Conservation (phyloP, 1,140 invertebrate species). For the Lepeophtheirus salmonis region DNA sequence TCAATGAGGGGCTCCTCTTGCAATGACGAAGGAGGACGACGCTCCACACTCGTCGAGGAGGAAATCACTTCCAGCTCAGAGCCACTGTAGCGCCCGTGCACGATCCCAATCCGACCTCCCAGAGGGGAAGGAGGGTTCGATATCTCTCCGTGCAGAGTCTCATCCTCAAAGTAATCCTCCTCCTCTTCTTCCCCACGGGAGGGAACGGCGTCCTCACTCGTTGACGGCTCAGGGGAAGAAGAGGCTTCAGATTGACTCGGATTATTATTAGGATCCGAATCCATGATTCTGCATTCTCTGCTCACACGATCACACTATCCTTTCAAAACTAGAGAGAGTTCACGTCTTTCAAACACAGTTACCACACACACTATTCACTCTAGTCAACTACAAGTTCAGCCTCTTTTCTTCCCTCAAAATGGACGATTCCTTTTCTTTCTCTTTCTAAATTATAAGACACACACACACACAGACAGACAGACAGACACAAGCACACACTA, state of each 20-base stretch:
- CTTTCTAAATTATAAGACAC: too few species aligned
- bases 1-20: background rate
- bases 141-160: background rate
- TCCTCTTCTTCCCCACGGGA: background rate
- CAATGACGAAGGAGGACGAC: background rate
- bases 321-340: too few species aligned
- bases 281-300: background rate
- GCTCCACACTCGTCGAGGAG: background rate
- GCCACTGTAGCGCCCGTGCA: background rate
- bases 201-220: background rate
- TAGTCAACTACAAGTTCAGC: background rate
- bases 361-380: background rate
- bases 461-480: too few species aligned
- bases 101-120: background rate
- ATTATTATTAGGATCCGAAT: background rate
- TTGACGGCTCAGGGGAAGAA: background rate
- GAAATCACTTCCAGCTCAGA: background rate
- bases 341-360: background rate
- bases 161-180: background rate
- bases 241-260: background rate
- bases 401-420: background rate
- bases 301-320: too few species aligned
- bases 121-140: background rate
- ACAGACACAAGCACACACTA: too few species aligned
- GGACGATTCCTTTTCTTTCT: background rate